Evolutionary conservation across 30 jellyfish, hydroid and myxozoan species (phyloP), one percentile per base, ranked within the genome.

Genomic region (Aurelia sp.): DNA sequence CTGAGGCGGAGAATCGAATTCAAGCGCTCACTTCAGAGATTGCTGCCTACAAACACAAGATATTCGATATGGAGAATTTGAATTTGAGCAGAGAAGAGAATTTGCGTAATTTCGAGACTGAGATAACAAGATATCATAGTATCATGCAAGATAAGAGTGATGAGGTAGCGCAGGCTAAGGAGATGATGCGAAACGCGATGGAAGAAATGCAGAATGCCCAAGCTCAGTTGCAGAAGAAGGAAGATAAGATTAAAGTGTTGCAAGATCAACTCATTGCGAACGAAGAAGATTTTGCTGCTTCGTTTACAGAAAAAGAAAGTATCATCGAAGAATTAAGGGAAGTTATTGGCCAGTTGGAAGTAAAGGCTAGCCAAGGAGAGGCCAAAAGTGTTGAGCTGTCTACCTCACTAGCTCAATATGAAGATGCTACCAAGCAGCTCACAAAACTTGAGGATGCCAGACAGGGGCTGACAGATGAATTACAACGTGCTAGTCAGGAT

Each of bases 61-160:
- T 85, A n/a, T 11, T 11, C 35, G 95, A 85, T 8, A 60, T 74
- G 20, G 95, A 85, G 66, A 75, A 40, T 55, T 20, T 85, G 67
- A 81, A 81, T 67, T 65, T 65, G 16, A 81, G 91, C 58, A 18
- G 91, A 53, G 91, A 81, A 81, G 89, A 85, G 68, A 85, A 75
- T 48, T 62, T 65, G 41, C 47, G 95, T n/a, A 85, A 81, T 44
- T 55, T 44, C 33, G 86, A 85, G 17, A 75, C 83, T 4, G 89
- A 85, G 44, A 73, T 73, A 47, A 66, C 76, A 51, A 75, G 95
- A 67, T 75, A 41, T 85, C 72, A 52, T 12, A 74, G 89, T 21
- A 37, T 74, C 21, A 4, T 75, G 57, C 88, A 85, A 37, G 89
- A 85, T 59, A 85, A 74, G 58, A 61, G 65, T 51, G 95, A 76